Evolutionary conservation across 2,797 vertebrate species (phyloP), one percentile per base, ranked within the genome.

Genomic region (Chelon labrosus): DNA sequence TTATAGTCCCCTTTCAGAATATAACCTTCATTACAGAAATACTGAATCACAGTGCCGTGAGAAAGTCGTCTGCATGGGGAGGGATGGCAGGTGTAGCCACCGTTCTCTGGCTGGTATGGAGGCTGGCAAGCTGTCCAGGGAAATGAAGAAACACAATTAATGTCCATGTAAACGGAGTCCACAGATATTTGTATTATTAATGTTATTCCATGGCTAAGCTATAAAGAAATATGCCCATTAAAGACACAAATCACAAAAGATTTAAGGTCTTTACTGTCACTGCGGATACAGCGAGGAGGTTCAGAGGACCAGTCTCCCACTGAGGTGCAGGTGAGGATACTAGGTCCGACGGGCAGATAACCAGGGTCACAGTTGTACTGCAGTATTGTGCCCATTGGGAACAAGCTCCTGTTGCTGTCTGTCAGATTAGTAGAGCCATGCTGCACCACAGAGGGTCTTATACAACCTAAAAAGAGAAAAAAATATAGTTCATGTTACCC

Each of bases 1-100:
- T 96, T 97, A 78, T 97, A 97, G 70, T 97, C 96, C 20, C 96
- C 96, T 79, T 97, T 97, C 71, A 98, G 86, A 83, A 96, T 88
- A 80, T 96, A 98, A 82, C 96, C 96, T 87, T 97, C 96, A 0
- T 96, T 94, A 42, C 97, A 98, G 49, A 96, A 95, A 89, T 97
- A 98, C 71, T 98, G 95, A 61, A 98, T 96, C 79, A 97, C 96
- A 7, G 94, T 97, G 79, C 95, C 95, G 1, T 96, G 92, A 53
- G 92, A 94, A 84, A 97, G 88, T 63, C 93, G 90, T 83, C 90
- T 94, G 87, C 97, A 98, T 38, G 96, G 95, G 2, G 95, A 93
- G 1, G 97, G 96, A 80, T 98, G 97, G 85, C 97, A 98, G 79
- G 93, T 92, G 80, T 96, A 98, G 66, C 96, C 96, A 56, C 97